Evolutionary conservation across 2,113 vertebrate genomes (phyloP).

Genomic region (Alosa alosa): DNA sequence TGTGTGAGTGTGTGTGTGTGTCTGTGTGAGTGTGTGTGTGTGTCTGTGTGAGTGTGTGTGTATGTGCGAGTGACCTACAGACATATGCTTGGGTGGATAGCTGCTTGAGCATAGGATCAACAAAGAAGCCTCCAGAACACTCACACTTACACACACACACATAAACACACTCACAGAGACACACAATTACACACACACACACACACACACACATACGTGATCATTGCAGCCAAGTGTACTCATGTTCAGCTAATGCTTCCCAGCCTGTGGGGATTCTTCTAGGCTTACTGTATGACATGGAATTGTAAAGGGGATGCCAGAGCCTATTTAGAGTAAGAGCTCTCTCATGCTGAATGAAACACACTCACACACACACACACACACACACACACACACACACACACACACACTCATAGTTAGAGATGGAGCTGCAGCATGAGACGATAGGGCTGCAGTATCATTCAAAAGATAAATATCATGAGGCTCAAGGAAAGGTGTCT

Average conservation of each 20-base stretch:
- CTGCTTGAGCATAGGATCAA: not conserved
- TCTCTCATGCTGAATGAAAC: not conserved
- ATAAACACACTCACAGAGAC: not conserved
- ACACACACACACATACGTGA: not conserved
- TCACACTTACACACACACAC: not conserved
- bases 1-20: not conserved
- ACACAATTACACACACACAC: not conserved
- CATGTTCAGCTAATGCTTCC: not conserved
- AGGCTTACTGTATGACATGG: not conserved
- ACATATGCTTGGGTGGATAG: not conserved
- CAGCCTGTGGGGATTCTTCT: not conserved
- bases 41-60: not conserved
- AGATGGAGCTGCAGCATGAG: too few species aligned
- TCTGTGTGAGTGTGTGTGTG: not conserved
- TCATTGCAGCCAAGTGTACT: too few species aligned
- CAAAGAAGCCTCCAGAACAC: not conserved
- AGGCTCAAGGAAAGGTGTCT: too few species aligned
- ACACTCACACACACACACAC: not conserved
- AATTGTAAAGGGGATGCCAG: not conserved
- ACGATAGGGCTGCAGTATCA: too few species aligned
- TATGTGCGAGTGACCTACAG: not conserved
- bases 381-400: not conserved
- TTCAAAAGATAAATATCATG: too few species aligned
- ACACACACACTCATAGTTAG: not conserved
- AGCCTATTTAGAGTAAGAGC: not conserved